Base-by-base conservation (phyloP, 2,113 vertebrate genomes). In the Eulemur rufifrons region DNA sequence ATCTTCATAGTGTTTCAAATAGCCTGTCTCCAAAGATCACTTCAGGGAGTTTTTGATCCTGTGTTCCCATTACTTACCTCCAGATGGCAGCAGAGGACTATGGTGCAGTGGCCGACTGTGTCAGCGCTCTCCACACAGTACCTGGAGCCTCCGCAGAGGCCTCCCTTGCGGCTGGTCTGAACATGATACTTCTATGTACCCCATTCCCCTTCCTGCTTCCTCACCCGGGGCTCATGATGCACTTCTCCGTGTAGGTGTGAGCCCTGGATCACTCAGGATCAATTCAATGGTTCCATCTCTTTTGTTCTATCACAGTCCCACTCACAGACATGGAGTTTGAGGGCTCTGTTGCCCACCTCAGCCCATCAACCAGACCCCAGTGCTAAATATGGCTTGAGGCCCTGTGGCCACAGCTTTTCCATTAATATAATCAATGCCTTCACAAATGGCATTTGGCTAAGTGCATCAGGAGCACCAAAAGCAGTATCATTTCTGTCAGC, bases 21-120 rank as follows among this genome's bases (percentile, higher is more conserved):
- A 45, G 61, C 29, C 15, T 71, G 15, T 23, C 14, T 89, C 42
- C 71, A 77, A 73, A 29, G 7, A 42, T 83, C 17, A 18, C 45
- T 47, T 63, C 20, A 37, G 7, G 20, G 13, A 69, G 34, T 34
- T 92, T 92, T 45, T 17, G 39, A 37, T 11, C 39, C 34, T 64
- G 15, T 20, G 71, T 63, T 94, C 21, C 47, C 73, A 78, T 9
- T 39, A 64, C 25, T 61, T 8, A 54, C 34, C 91, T 86, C 21
- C 81, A 96, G 97, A 63, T 95, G 91, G 85, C 91, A 95, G 95
- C 86, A 97, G 39, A 97, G 73, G 17, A 78, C 42, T n/a, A 27
- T 29, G 63, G 10, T 1, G 37, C 56, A 45, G 71, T 2, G 23
- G 45, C 15, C 86, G 37, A 59, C 32, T 47, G 45, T 63, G 45